These are phyloP conservation scores for Onchidella celtica DNA, from an alignment of 2,888 invertebrate species.

Conservation along the genomic window DNA sequence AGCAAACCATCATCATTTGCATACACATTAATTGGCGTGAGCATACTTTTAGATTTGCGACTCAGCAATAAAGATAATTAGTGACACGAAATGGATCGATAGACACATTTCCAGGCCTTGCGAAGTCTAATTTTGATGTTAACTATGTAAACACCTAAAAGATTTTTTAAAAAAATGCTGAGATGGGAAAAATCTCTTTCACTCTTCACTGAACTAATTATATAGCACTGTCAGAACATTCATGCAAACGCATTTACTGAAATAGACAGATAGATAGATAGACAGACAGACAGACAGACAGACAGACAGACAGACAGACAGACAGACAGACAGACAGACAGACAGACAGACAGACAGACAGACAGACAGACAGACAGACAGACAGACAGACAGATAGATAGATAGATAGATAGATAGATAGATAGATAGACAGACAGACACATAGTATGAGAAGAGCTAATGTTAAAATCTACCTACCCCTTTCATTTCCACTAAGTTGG, in stretches of 20 bases:
- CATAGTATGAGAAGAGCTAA: background rate
- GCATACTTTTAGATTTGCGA: too few species aligned
- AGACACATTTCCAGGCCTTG: too few species aligned
- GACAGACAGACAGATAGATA: constrained; percentile 8
- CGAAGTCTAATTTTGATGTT: too few species aligned
- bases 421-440: constrained; percentile 22
- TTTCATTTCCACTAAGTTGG: constrained; percentile 39
- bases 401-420: too few species aligned
- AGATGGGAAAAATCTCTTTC: too few species aligned
- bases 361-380: constrained; percentile 33
- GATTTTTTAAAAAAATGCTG: too few species aligned
- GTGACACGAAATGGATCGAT: too few species aligned
- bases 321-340: constrained; percentile 19
- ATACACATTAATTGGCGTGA: too few species aligned
- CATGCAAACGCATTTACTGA: background rate
- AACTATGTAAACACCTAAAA: too few species aligned
- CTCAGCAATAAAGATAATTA: too few species aligned
- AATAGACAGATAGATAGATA: constrained; percentile 19
- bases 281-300: constrained; percentile 1
- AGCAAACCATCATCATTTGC: too few species aligned
- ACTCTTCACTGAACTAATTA: too few species aligned
- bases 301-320: constrained; percentile 4
- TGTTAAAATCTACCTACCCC: constrained; percentile 31
- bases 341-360: constrained; percentile 7
- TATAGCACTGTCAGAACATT: background rate